Base-by-base conservation (phyloP, 2,797 vertebrate species). In the Ficedula albicollis region DNA sequence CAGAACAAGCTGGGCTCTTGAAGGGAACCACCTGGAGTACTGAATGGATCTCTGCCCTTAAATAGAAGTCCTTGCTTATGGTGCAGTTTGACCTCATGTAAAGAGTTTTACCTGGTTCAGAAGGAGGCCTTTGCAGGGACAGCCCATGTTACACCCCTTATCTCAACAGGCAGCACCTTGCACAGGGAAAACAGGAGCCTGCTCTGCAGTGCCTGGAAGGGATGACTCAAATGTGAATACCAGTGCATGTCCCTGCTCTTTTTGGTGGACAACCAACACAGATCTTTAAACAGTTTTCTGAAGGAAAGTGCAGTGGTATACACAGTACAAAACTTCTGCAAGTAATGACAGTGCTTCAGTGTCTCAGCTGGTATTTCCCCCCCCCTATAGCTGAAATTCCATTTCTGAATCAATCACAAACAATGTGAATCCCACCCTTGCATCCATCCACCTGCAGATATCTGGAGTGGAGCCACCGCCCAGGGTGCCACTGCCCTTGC, bases 81-180 rank as follows among this genome's bases (percentile, higher is more conserved):
- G 16, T 3, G 2, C 5, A 82, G 34, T 67, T 67, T 84, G 59
- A 63, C 49, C 32, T 38, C 22, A 18, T 46, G 20, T 13, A 22
- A 85, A 22, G 44, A 30, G 38, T 46, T 87, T 49, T 52, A 41
- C 19, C 64, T 80, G 44, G 21, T 41, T 82, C 56, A 13, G 44
- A n/a, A 73, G 21, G 29, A n/a, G 55, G n/a, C 26, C 9, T 84
- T 41, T 77, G 66, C 76, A 62, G 64, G 70, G 32, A 30, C 14
- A 36, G 54, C 12, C 29, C 0, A 0, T 51, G 38, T 27, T 41
- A 11, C 0, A 0, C 13, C n/a, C 26, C 26, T 83, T 27, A 58
- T 52, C 30, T 32, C 1, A 2, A 6, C 0, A 30, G 63, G 68
- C 62, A 70, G 54, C 23, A 48, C 30, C n/a, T 81, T 19, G 21